Conservation (phyloP, 2,888 invertebrate genomes). For the Yponomeuta cagnagella region DNA sequence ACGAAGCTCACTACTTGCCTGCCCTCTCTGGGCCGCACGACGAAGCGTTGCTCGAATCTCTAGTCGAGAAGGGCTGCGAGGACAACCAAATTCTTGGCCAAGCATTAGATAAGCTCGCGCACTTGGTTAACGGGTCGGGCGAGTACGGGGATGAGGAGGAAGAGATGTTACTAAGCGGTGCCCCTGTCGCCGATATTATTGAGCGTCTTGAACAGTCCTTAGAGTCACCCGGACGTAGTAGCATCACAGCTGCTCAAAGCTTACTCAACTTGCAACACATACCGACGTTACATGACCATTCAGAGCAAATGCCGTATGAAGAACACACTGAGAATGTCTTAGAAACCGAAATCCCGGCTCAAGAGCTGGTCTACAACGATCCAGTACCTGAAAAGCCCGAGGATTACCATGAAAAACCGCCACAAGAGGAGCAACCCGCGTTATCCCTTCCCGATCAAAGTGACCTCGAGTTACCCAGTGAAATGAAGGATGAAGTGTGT, state of each 20-base stretch:
- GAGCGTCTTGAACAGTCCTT: constrained; percentile 79
- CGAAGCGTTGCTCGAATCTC: constrained; percentile 75
- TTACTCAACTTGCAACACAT: constrained; percentile 54
- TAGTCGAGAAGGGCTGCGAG: constrained; percentile 78
- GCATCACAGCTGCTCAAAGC: constrained; percentile 63
- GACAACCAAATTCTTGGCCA: constrained; percentile 73
- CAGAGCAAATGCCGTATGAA: constrained; percentile 30
- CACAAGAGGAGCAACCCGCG: too few relatives aligned
- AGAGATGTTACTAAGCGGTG: constrained; percentile 55
- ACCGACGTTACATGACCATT: constrained; percentile 35
- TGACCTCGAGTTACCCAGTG: constrained; percentile 26
- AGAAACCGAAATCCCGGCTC: constrained; percentile 35
- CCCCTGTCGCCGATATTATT: constrained; percentile 77
- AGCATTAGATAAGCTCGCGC: constrained; percentile 59
- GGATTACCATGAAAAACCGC: too few relatives aligned
- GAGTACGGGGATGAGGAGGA: constrained; percentile 52
- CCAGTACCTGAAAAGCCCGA: constrained; percentile 25
- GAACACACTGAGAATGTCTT: constrained; percentile 48
- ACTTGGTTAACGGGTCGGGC: constrained; percentile 55
- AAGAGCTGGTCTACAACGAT: constrained; percentile 19
- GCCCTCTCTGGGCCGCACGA: constrained; percentile 55
- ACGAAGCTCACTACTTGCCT: constrained; percentile 65
- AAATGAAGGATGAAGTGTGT: constrained; percentile 23
- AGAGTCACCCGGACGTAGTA: constrained; percentile 54
- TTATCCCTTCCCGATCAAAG: too few relatives aligned